phyloP scores from a whole-genome alignment of 2,888 invertebrate species.

The Balanococcus diminutus region DNA sequence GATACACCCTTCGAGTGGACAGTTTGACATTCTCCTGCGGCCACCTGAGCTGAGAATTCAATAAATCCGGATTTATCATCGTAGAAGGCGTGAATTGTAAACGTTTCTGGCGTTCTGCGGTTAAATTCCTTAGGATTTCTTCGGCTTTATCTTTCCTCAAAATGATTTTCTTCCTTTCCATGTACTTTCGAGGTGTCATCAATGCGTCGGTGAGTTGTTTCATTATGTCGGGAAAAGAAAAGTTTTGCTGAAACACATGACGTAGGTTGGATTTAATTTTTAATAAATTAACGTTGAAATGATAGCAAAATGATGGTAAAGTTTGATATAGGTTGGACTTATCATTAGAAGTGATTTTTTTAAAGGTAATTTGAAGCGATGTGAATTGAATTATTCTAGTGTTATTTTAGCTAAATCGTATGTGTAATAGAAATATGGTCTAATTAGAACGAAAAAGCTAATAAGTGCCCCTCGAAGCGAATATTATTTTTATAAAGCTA shows the following conservation, averaged over 20 bases:
- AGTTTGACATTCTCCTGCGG: neutral
- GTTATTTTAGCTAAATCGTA: too few relatives aligned
- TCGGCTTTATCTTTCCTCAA: neutral
- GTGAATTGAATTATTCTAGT: too few relatives aligned
- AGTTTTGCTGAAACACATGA: slow-evolving; percentile 26
- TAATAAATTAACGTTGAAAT: neutral
- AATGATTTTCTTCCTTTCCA: neutral
- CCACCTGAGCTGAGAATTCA: neutral
- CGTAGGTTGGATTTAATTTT: neutral
- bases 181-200: neutral
- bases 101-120: neutral
- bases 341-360: too few relatives aligned
- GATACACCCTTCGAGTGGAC: neutral
- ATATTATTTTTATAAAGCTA: too few relatives aligned
- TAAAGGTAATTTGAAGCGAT: neutral
- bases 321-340: neutral
- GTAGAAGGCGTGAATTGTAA: neutral
- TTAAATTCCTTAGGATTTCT: neutral
- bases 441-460: too few relatives aligned
- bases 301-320: neutral
- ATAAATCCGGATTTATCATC: neutral
- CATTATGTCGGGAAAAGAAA: slow-evolving; percentile 11
- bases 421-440: too few relatives aligned
- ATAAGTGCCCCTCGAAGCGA: too few relatives aligned
- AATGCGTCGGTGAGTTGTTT: neutral